Conservation (phyloP, 1,140 invertebrate species). For the Trichogramma pretiosum region DNA sequence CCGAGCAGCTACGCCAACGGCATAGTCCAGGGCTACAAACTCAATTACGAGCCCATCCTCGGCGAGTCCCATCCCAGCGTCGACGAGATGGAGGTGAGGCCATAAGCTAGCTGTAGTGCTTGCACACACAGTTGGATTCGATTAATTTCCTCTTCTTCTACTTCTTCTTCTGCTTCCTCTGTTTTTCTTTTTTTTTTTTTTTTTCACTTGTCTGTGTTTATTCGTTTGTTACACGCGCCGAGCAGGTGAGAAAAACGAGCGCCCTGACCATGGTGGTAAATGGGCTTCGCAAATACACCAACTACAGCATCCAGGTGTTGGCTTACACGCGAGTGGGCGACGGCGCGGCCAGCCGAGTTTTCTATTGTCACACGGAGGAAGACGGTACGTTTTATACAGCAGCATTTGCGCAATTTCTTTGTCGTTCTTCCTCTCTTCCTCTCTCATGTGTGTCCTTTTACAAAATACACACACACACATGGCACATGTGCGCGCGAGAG, state of each 20-base stretch:
- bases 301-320: conserved; percentile 77
- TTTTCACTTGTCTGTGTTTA: too few species aligned
- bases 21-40: conserved; percentile 74
- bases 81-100: conserved; percentile 50
- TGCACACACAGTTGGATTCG: background rate
- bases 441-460: background rate
- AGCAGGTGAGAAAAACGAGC: conserved; percentile 56
- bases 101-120: too few species aligned
- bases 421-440: background rate
- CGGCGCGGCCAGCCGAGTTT: conserved; percentile 58
- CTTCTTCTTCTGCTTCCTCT: too few species aligned
- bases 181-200: too few species aligned
- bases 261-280: conserved; percentile 58
- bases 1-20: conserved; percentile 67
- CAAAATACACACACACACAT: too few species aligned
- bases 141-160: too few species aligned
- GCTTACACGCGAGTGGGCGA: conserved; percentile 76
- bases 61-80: conserved; percentile 49
- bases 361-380: conserved; percentile 73
- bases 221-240: background rate
- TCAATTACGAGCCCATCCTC: conserved; percentile 59
- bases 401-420: background rate
- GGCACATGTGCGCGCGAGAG: background rate
- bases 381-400: conserved; percentile 52
- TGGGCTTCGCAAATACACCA: conserved; percentile 67